Conservation (phyloP, 1,140 invertebrate species). For the Bombus huntii region DNA sequence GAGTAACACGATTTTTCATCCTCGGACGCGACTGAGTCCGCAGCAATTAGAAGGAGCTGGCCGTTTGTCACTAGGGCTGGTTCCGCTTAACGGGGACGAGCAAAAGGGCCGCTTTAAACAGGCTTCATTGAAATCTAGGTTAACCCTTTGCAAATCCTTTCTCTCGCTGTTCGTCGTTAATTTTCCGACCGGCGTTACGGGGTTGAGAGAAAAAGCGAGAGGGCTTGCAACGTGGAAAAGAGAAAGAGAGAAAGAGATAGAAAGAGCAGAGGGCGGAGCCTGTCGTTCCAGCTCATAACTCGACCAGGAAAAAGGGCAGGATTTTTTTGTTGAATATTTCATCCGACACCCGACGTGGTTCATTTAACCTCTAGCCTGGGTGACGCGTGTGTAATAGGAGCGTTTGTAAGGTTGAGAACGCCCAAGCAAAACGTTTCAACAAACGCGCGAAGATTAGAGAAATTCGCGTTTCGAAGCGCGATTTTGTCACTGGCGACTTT, state of each 20-base stretch:
- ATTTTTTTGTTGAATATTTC: slow-evolving; percentile 48
- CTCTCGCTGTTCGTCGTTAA: slow-evolving; percentile 44
- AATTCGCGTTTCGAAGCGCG: not conserved
- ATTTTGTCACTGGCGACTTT: not conserved
- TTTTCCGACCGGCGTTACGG: slow-evolving; percentile 35
- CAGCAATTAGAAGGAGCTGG: slow-evolving; percentile 63
- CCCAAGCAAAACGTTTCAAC: slow-evolving; percentile 16
- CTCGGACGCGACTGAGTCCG: slow-evolving; percentile 55
- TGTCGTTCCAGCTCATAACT: slow-evolving; percentile 34
- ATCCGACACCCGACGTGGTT: slow-evolving; percentile 37
- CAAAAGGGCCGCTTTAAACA: slow-evolving; percentile 63
- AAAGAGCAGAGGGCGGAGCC: not conserved
- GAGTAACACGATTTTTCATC: slow-evolving; percentile 37
- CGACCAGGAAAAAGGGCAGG: not conserved
- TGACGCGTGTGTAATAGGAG: slow-evolving; percentile 42
- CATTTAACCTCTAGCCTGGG: slow-evolving; percentile 34
- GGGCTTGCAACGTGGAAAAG: not conserved
- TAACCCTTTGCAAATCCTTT: slow-evolving; percentile 63
- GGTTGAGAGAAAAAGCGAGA: not conserved
- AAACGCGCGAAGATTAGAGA: slow-evolving; percentile 29
- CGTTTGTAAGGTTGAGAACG: slow-evolving; percentile 34
- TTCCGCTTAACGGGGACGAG: slow-evolving; percentile 46
- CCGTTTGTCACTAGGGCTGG: slow-evolving; percentile 55
- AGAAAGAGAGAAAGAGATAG: not conserved
- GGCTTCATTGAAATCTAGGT: slow-evolving; percentile 66